Evolutionary conservation across 1,140 invertebrate species (phyloP).

Genomic region (Drusus annulatus): DNA sequence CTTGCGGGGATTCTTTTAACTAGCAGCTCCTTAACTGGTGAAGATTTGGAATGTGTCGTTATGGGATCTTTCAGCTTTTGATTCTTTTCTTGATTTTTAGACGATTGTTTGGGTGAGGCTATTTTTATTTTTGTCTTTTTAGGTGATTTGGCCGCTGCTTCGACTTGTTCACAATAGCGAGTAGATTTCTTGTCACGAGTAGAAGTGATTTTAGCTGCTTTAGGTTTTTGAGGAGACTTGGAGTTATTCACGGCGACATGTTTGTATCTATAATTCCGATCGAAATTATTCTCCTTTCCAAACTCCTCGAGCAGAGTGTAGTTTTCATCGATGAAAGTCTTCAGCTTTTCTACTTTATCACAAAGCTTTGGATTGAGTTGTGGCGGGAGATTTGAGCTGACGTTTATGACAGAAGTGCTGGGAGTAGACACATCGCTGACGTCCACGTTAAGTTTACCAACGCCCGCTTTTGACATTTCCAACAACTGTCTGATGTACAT

Average conservation of each 20-base stretch:
- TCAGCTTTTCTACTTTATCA: constrained; percentile 62
- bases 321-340: constrained; percentile 63
- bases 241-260: constrained; percentile 21
- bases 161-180: not conserved
- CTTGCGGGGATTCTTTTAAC: not conserved
- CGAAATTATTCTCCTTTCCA: constrained; percentile 47
- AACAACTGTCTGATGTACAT: constrained; percentile 70
- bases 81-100: not conserved
- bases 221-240: too few species aligned
- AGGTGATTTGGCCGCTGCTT: not conserved
- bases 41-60: not conserved
- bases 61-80: not conserved
- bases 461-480: constrained; percentile 67
- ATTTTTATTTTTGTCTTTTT: constrained; percentile 1
- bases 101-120: not conserved
- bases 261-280: constrained; percentile 39
- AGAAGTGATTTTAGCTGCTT: too few species aligned
- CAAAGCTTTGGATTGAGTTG: constrained; percentile 62
- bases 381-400: constrained; percentile 62
- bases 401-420: constrained; percentile 69
- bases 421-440: constrained; percentile 72
- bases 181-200: constrained; percentile 9
- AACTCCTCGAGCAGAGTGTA: constrained; percentile 61
- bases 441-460: constrained; percentile 70
- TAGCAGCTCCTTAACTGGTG: not conserved